Evolutionary conservation across 1,140 invertebrate species (phyloP).

Genomic region (Caenorhabditis latens): DNA sequence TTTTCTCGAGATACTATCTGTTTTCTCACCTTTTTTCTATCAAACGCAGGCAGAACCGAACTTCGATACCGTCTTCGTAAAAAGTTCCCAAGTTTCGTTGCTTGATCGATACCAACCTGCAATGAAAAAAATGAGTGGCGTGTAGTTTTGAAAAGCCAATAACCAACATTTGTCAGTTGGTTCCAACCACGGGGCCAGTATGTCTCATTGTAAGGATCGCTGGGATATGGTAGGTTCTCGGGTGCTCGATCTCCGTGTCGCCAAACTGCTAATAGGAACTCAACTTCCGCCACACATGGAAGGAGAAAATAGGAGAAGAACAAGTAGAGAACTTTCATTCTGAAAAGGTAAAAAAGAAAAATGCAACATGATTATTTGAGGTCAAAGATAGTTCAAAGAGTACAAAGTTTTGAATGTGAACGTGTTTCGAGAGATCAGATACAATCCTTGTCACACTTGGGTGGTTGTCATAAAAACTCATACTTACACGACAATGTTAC

Average conservation of each 20-base stretch:
- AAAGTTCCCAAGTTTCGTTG: conserved; percentile 37
- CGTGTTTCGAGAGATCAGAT: background rate
- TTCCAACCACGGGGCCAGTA: conserved; percentile 46
- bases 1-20: background rate
- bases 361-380: background rate
- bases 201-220: conserved; percentile 45
- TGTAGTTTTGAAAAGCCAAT: conserved; percentile 12
- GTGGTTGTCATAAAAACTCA: too few species aligned
- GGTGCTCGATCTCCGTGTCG: conserved; percentile 56
- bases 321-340: conserved; percentile 37
- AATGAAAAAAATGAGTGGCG: conserved; percentile 8
- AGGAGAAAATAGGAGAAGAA: background rate
- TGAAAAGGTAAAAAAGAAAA: background rate
- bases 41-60: conserved; percentile 2
- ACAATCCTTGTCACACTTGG: too few species aligned
- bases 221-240: conserved; percentile 46
- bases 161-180: conserved; percentile 56
- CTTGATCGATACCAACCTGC: conserved; percentile 49
- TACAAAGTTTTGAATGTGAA: too few species aligned
- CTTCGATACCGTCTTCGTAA: conserved; percentile 38
- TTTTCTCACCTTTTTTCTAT: conserved; percentile 41
- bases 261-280: conserved; percentile 56
- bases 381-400: background rate
- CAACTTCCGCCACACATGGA: conserved; percentile 33
- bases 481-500: too few species aligned